Base-by-base conservation (phyloP, 2,113 vertebrate species). In the Gasterosteus aculeatus region DNA sequence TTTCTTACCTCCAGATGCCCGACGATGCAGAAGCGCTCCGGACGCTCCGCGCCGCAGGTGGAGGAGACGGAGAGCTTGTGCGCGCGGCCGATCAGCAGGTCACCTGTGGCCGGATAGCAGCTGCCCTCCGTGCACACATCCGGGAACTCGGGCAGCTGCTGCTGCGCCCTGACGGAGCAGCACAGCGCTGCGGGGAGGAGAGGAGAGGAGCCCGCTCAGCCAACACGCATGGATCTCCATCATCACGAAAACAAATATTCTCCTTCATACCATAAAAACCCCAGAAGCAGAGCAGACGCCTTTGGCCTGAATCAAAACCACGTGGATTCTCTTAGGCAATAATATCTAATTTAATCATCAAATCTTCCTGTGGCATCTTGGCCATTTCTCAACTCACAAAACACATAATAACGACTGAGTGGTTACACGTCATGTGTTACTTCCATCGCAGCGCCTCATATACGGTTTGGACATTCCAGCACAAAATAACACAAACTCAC, bases 31-130 rank as follows among this genome's bases (percentile, higher is more conserved):
- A 95, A 99, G 7, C 84, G 92, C 72, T 97, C 95, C 0, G 96
- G 94, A 4, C 82, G 70, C 16, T 91, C 44, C n/a, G 95, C 89
- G 65, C 97, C 97, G 56, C 97, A 98, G 47, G 97, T 98, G 79
- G 97, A 98, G 51, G 96, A 95, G 79, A 93, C 95, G 1, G 64
- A 87, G 3, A 98, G 94, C 54, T 91, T 95, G 82, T 95, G 89
- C 7, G 96, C 93, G 14, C 97, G 92, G 75, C 97, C 97, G 77
- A 97, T 97, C 74, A 99, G 92, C 75, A 99, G 95, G 92, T 98
- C 96, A 3, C 97, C 97, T 0, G 97, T 99, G 90, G 96, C 96
- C 0, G 97, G 97, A 82, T 99, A 97, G 84, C 97, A 98, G 89
- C 97, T 99, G 33, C 97, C 96, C 80, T 98, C 95, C 0, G 95